Evolutionary conservation across 2,797 vertebrate species (phyloP), one percentile per base, ranked within the genome.

Genomic region (Chelmon rostratus): DNA sequence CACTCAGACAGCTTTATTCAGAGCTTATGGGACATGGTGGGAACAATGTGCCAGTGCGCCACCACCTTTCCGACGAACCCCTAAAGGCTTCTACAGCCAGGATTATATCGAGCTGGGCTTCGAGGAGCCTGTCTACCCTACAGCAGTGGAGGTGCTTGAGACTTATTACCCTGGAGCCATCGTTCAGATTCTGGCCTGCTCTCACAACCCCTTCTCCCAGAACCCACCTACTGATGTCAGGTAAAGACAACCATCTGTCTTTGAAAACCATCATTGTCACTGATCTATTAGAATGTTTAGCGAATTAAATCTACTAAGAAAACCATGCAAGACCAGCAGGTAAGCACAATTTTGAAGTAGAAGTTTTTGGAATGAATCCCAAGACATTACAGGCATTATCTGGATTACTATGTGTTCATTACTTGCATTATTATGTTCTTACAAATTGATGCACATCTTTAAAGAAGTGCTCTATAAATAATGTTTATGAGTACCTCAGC

Each of bases 141-240:
- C 97, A n/a, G 96, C 97, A 18, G 95, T 99, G 89, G 97, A 98
- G 73, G 96, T 99, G 80, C 93, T 99, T 88, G 98, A 99, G 94
- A 99, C 98, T 0, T 99, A 99, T 86, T 98, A 99, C 83, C 98
- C 98, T 8, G 98, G 98, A 83, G 97, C 97, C 58, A 95, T 99
- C 13, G 94, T 99, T 78, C 97, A 97, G 93, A 99, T 99, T 93
- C 93, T 98, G 90, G 98, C 98, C 56, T 99, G 98, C 93, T 99
- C 98, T 76, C 96, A 97, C 90, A 99, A 98, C 91, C 98, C 98
- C 25, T 98, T 98, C 86, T 97, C 98, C 40, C 97, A 99, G 92
- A 97, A 94, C 82, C 96, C 94, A 65, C 95, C 97, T 12, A 87
- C 95, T 86, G 98, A 99, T 93, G 94, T 98, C 93, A 98, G 98